Evolutionary conservation across 2,113 vertebrate genomes (phyloP).

Genomic region (Polypterus bichir): DNA sequence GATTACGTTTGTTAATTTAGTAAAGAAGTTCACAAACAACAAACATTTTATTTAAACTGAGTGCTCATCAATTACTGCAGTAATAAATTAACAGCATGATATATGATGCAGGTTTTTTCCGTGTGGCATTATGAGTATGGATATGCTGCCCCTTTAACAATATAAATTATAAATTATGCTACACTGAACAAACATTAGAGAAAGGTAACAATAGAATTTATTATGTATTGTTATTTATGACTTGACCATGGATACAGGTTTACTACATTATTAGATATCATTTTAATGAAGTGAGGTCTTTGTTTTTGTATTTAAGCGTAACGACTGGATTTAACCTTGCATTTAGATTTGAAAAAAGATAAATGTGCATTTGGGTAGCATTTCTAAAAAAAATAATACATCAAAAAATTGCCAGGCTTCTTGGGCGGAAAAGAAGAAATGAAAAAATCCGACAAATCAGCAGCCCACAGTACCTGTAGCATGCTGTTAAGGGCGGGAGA

Average conservation of each 20-base stretch:
- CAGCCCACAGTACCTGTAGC: too few species aligned
- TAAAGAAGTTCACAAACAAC: conserved; percentile 24
- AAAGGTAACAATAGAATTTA: conserved; percentile 43
- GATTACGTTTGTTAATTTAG: conserved; percentile 29
- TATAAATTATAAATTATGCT: conserved; percentile 44
- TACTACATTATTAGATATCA: conserved; percentile 40
- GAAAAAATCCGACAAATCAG: too few species aligned
- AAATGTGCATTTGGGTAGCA: too few species aligned
- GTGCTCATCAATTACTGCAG: conserved; percentile 23
- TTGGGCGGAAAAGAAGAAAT: too few species aligned
- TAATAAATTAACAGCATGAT: conserved; percentile 24
- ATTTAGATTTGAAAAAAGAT: too few species aligned
- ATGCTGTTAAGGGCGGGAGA: too few species aligned
- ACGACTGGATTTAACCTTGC: too few species aligned
- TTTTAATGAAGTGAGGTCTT: conserved; percentile 39
- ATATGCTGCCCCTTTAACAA: conserved; percentile 32
- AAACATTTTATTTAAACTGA: conserved; percentile 16
- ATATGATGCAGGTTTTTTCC: conserved; percentile 17
- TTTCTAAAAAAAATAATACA: too few species aligned
- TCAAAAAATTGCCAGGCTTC: too few species aligned
- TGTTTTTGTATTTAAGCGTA: too few species aligned
- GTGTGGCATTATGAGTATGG: conserved; percentile 14
- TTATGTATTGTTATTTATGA: conserved; percentile 47
- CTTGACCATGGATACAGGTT: conserved; percentile 43
- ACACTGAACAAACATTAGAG: conserved; percentile 37